phyloP scores from a whole-genome alignment of 2,888 invertebrate genomes.

The Pseudococcus jackbeardsleyi region DNA sequence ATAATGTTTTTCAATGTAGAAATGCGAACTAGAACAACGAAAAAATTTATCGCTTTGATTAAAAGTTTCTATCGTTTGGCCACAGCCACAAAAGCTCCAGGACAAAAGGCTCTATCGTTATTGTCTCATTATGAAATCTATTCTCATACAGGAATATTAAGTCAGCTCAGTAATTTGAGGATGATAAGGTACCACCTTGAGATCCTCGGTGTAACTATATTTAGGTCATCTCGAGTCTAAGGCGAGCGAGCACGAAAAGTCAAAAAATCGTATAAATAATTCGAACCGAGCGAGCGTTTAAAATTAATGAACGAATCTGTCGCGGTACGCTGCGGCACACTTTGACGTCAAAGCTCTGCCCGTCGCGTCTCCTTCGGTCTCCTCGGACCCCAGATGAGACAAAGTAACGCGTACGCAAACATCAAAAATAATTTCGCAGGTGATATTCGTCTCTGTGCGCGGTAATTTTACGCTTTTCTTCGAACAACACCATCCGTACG shows the following conservation, averaged over 20 bases:
- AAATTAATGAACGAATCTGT: conserved; percentile 32
- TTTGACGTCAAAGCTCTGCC: conserved; percentile 40
- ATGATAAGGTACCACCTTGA: no score
- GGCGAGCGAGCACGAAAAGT: neutral
- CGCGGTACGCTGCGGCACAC: neutral
- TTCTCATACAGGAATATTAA: neutral
- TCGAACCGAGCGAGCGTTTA: neutral
- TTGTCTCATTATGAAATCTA: neutral
- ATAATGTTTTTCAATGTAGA: neutral
- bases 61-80: conserved; percentile 37
- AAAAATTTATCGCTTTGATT: conserved; percentile 57
- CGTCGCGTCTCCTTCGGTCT: neutral
- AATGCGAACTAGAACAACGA: neutral
- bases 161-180: neutral
- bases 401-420: conserved; percentile 13
- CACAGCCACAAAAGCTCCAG: neutral
- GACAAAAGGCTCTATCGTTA: neutral
- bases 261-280: conserved; percentile 1
- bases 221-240: no score
- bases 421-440: conserved; percentile 65
- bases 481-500: neutral
- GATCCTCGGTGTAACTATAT: no score
- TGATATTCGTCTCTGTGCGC: conserved; percentile 41
- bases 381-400: neutral
- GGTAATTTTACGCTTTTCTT: conserved; percentile 36